Base-by-base conservation (phyloP, 1,140 invertebrate genomes). In the Drosophila teissieri region DNA sequence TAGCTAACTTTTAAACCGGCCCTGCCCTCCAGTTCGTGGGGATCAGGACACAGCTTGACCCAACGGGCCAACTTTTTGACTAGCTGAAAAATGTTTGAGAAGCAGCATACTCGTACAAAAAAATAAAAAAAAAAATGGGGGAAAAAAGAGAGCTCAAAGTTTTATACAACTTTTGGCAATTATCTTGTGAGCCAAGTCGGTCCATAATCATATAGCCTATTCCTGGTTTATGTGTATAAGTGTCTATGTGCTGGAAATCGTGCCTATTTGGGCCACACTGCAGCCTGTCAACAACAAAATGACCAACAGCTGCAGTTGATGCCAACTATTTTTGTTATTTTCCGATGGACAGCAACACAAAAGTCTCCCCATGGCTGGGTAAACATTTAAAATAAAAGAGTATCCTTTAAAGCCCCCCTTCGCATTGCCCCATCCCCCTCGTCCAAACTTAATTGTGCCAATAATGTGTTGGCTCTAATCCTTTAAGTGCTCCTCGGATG, bases 51-150 rank as follows among this genome's bases (percentile, higher is more conserved):
- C 80, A 89, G 80, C 84, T 88, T 89, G 84, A 88, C 83, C 83
- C 83, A 88, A 88, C 63, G 72, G 84, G 72, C 84, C 63, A 88
- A 88, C 83, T 88, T 88, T 88, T 80, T 83, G 83, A 88, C 84
- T 89, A 80, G 83, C 83, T 89, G 79, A 81, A 86, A 83, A 86
- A 86, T 88, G 84, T 86, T 88, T 88, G 75, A 56, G 51, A 42
- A 74, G 73, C 39, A 51, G 51, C 27, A 36, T 39, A 58, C 73
- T n/a, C n/a, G n/a, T n/a, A n/a, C n/a, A n/a, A n/a, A n/a, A n/a
- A n/a, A n/a, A n/a, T n/a, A 83, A 61, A 68, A 53, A 40, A 19
- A 17, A 4, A 53, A n/a, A 15, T 10, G n/a, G 17, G 36, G 52
- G 12, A 22, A 31, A 48, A 39, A 39, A 51, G 51, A 39, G 39